Conservation (phyloP, 2,888 invertebrate genomes). For the Vesta saturnalis region DNA sequence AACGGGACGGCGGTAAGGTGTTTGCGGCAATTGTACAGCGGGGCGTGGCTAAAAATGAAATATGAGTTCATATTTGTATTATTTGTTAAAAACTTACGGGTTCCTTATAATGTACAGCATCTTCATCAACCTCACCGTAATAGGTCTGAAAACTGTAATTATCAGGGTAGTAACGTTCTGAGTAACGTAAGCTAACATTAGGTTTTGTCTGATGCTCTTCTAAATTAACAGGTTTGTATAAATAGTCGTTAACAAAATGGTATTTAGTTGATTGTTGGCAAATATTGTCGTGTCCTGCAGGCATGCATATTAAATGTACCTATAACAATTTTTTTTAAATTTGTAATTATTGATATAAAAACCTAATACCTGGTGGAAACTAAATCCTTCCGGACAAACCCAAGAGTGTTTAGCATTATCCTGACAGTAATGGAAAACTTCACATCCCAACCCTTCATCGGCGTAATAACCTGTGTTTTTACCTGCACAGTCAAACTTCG, state of each 20-base stretch:
- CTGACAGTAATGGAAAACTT: constrained; percentile 94
- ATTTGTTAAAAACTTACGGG: constrained; percentile 49
- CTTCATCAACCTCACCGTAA: constrained; percentile 64
- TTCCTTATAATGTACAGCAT: constrained; percentile 55
- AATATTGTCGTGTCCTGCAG: constrained; percentile 87
- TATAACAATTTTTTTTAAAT: constrained; percentile 58
- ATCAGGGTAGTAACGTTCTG: constrained; percentile 85
- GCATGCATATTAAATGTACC: constrained; percentile 94
- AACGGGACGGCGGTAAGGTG: constrained; percentile 50
- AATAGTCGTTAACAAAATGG: constrained; percentile 92
- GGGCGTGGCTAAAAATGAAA: neutral
- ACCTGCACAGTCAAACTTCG: constrained; percentile 82
- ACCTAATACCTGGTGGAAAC: constrained; percentile 79
- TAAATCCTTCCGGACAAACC: constrained; percentile 92
- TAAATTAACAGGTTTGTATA: constrained; percentile 87
- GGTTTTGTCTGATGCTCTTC: constrained; percentile 85
- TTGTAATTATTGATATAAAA: constrained; percentile 11
- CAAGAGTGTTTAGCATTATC: constrained; percentile 90
- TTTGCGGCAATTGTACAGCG: neutral
- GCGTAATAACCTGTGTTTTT: constrained; percentile 92
- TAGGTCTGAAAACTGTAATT: constrained; percentile 74
- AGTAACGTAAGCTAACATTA: constrained; percentile 80
- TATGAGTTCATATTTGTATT: neutral
- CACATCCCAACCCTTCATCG: constrained; percentile 87
- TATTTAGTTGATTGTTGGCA: constrained; percentile 90